Base-by-base conservation (phyloP, 2,888 invertebrate species). In the Coenonympha glycerion region DNA sequence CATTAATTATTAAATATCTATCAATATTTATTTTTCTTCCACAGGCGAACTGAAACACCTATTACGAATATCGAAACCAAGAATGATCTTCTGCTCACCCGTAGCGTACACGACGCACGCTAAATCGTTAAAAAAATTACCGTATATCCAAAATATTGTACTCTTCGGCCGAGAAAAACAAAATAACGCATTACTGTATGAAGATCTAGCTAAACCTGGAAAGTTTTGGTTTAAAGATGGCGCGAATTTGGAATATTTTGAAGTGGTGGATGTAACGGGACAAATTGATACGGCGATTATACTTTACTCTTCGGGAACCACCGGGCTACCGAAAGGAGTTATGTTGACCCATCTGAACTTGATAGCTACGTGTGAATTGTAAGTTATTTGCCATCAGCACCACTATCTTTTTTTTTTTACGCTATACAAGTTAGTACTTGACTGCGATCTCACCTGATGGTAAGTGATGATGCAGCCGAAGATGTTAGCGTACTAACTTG, bases 21-120 rank as follows among this genome's bases (percentile, higher is more conserved):
- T n/a, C n/a, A 31, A n/a, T 9, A 8, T 4, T 6, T 36, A 24
- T 36, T 9, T 24, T 9, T n/a, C 16, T 49, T 55, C 2, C 73
- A n/a, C n/a, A 84, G 83, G 65, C 22, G 83, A 84, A 71, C 28
- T 83, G 3, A 64, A 60, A 19, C 74, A 83, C 56, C 70, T 70
- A 0, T 22, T 71, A 13, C 64, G 62, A 36, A 80, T 84, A 55
- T 68, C 80, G 0, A 81, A 79, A 54, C 83, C 84, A 2, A 69
- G 64, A 56, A 65, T 68, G 53, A 37, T 83, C 0, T 66, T 83
- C 45, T 76, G 74, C 30, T 82, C 84, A 0, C 73, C 73, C 2
- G 1, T 33, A 1, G 61, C 64, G 0, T 77, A 69, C 58, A 68
- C 75, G 55, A 40, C 26, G 0, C 72, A 76, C 28, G 54, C 28